Evolutionary conservation across 2,113 vertebrate species (phyloP).

Genomic region (Arizona elegans): DNA sequence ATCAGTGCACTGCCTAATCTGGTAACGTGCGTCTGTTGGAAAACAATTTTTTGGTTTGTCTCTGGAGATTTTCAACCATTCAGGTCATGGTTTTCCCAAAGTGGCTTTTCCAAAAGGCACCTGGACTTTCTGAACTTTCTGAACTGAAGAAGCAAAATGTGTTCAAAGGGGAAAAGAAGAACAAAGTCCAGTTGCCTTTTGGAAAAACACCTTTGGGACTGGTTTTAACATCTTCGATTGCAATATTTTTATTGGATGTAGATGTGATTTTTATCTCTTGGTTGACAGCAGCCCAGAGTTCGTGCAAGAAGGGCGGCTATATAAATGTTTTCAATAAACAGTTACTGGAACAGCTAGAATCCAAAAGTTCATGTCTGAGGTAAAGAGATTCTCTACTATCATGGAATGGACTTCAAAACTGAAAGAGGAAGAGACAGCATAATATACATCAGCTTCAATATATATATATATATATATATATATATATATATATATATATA

Average conservation of each 20-base stretch:
- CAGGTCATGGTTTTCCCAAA: neutral
- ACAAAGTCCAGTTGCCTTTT: neutral
- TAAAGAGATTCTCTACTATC: neutral
- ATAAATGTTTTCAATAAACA: neutral
- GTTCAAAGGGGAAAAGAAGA: too few species aligned
- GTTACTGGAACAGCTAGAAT: neutral
- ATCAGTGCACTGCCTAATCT: neutral
- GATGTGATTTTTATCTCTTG: neutral
- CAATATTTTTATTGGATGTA: neutral
- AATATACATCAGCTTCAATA: neutral
- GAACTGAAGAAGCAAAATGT: neutral
- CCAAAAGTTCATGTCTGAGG: neutral
- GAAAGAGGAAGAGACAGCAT: conserved; percentile 11
- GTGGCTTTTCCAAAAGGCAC: neutral
- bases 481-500: too few species aligned
- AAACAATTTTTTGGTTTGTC: neutral
- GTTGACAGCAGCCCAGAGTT: neutral
- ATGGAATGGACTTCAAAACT: conserved; percentile 9
- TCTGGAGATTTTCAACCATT: neutral
- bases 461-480: accelerated
- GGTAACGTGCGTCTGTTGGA: neutral
- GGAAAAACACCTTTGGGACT: neutral
- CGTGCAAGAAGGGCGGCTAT: neutral
- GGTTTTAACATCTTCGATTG: neutral
- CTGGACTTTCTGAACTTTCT: neutral